Base-by-base conservation (phyloP, 37 sponge, comb jelly and placozoan species). In the Cladorhizidae sp. region DNA sequence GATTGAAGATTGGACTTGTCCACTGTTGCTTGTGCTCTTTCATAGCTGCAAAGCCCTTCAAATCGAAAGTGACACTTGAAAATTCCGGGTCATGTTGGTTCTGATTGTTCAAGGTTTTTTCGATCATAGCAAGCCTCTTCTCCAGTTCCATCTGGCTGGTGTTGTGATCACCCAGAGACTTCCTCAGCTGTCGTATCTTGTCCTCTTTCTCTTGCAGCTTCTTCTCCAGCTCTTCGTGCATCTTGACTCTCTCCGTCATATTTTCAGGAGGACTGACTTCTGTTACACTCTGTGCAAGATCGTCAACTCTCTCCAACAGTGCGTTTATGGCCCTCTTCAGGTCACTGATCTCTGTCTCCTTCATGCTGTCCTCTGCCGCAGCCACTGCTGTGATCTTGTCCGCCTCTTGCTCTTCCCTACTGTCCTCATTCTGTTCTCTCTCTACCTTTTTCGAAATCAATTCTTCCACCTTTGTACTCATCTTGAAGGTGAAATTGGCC, bases 171-270 rank as follows among this genome's bases (percentile, higher is more conserved):
- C 20, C 29, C 29, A 64, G 65, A 11, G n/a, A 23, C 29, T 64
- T 15, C 28, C 31, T 9, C 31, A 64, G 28, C 65, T 64, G 65
- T 64, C 8, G 40, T 32, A 68, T 40, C 12, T 68, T 35, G 15
- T 21, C 35, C 37, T 40, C 69, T 20, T 68, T 68, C 41, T 68
- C 69, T 40, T 68, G 39, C 40, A 68, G 8, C 40, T 68, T 39
- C 40, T 36, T 8, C 35, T 6, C 40, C 15, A 35, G 39, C 17
- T 36, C 40, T 6, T 28, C 29, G 69, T 39, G 7, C 35, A 23
- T 25, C 31, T n/a, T n/a, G n/a, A 64, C n/a, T n/a, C 22, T 61
- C 8, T 17, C 22, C 7, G 7, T 28, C 25, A 26, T 23, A 22
- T 61, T 11, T 17, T 61, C 62, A 26, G 25, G 62, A 26, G 62